Evolutionary conservation across 2,888 invertebrate genomes (phyloP), one percentile per base, ranked within the genome.

Genomic region (Nymphalis urticae): DNA sequence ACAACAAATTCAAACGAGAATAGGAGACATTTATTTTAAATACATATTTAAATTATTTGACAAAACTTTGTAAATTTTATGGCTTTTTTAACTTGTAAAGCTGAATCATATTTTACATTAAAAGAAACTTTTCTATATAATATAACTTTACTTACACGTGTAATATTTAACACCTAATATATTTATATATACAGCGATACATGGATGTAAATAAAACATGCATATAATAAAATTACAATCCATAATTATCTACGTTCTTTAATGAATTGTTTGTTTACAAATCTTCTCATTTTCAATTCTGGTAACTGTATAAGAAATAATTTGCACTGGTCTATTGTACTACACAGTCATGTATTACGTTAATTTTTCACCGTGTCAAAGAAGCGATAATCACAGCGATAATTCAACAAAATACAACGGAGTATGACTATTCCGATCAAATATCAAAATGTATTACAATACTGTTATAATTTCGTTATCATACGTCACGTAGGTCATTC

Each of bases 101-200:
- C n/a, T 56, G 17, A 58, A 58, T 19, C 58, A 58, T 36, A 42
- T 42, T 58, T 58, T 58, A 42, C 42, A 58, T 58, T n/a, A 19
- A 58, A 58, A 58, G 36, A 58, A 36, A 36, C 58, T 6, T 27
- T 58, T n/a, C 19, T 58, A 19, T 58, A 58, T 42, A 36, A 67
- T 66, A 56, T 56, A 67, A 48, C 48, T 67, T 62, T 62, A 50
- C 58, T 62, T 67, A 67, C 48, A 66, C 0, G n/a, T 36, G 1
- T 42, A 54, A 58, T 36, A 48, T 67, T 67, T 67, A 67, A 67
- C 67, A 62, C 36, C 67, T 62, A 54, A 54, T 48, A 48, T 54
- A 53, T 56, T 36, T 32, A 32, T 66, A 58, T 67, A 50, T 62
- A 67, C 56, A 66, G n/a, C 19, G 50, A 56, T 56, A 58, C 32